Base-by-base conservation (phyloP, 2,797 vertebrate species). In the Protonibea diacanthus region DNA sequence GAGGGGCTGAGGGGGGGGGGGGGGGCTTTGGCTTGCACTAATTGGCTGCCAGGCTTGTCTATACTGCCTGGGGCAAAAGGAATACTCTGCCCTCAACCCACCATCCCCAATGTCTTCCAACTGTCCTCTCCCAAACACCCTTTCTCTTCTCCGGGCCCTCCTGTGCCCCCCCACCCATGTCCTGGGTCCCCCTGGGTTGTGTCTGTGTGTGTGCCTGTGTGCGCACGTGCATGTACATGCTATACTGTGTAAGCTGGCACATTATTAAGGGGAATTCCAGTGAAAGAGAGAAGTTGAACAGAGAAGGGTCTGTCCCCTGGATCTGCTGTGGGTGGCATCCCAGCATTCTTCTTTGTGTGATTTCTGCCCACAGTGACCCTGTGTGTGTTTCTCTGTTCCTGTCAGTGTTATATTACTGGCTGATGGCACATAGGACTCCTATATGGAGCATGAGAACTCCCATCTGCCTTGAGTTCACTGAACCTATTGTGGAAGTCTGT, bases 291-390 rank as follows among this genome's bases (percentile, higher is more conserved):
- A 78, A 76, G 81, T 65, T 49, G 86, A 94, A 94, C 94, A 95
- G 93, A 94, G 92, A 80, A 79, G 79, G 58, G 87, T 92, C 89
- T 95, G 93, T 95, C 89, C 91, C 83, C 78, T 59, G 81, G 74
- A 70, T 78, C 86, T 92, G 91, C 85, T 51, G 92, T 95, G 93
- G 95, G 94, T 94, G 94, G 92, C 91, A 94, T 95, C 90, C 83
- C 67, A 74, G 74, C 89, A 92, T 93, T 94, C 92, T 91, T 91
- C 91, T 92, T 93, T 94, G 90, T 94, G 77, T 90, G 88, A 91
- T 91, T 90, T 74, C 88, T 90, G 86, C 87, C 89, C 89, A 91
- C 87, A 80, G 62, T 91, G 88, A 83, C 88, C 89, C 79, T 75
- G 77, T 91, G 88, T 91, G 88, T 86, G 59, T 81, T 77, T 74